These are phyloP conservation scores for Paracanthobrama guichenoti DNA, from an alignment of 2,113 vertebrate species.

Conservation along the genomic window DNA sequence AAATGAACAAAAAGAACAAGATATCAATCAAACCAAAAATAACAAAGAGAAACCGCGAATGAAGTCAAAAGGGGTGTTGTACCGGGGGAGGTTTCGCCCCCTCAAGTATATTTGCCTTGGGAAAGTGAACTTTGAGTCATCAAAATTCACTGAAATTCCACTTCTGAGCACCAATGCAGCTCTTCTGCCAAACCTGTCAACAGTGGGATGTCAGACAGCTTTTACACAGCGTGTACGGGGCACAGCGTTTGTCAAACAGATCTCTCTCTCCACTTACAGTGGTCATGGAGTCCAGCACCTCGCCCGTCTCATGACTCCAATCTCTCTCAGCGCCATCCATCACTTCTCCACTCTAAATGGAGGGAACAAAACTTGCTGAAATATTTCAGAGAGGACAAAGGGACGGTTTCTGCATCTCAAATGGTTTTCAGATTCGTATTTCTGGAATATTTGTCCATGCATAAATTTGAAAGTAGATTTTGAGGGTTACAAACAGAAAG, in stretches of 20 bases:
- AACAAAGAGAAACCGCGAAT: constrained; percentile 13
- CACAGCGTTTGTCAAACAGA: constrained; percentile 66
- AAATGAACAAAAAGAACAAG: constrained; percentile 9
- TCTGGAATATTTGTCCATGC: background rate
- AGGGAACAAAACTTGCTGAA: constrained; percentile 72
- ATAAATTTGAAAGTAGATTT: background rate
- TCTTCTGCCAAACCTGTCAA: constrained; percentile 66
- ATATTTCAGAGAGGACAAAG: background rate
- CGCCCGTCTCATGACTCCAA: constrained; percentile 58
- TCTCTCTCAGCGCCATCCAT: constrained; percentile 57
- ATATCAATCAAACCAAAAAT: constrained; percentile 13
- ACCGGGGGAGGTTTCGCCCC: constrained; percentile 19
- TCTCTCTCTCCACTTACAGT: constrained; percentile 60
- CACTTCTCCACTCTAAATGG: constrained; percentile 77
- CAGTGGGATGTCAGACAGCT: constrained; percentile 65
- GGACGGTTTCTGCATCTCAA: background rate
- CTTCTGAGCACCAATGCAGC: constrained; percentile 52
- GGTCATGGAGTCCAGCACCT: constrained; percentile 59
- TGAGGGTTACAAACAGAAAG: background rate
- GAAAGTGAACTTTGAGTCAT: constrained; percentile 50
- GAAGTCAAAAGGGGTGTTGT: constrained; percentile 32
- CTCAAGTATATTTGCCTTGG: constrained; percentile 53
- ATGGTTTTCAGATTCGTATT: background rate
- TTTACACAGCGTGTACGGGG: constrained; percentile 58
- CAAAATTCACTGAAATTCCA: constrained; percentile 48